Evolutionary conservation across 2,113 vertebrate genomes (phyloP).

Genomic region (Typhlomys cinereus): DNA sequence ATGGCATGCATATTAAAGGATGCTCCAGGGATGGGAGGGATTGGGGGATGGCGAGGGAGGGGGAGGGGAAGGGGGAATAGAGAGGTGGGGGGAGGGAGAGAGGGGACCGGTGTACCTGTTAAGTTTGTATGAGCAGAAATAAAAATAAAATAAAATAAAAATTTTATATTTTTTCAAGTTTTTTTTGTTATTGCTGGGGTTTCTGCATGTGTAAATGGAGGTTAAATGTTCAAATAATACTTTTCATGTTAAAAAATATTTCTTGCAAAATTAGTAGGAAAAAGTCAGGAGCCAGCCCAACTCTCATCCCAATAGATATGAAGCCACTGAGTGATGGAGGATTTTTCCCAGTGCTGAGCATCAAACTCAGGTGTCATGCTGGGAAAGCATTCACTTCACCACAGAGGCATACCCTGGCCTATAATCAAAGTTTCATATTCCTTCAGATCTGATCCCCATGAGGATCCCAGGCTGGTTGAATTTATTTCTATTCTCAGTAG

Average conservation of each 20-base stretch:
- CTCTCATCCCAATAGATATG: background rate
- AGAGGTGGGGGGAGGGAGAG: background rate
- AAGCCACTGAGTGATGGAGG: background rate
- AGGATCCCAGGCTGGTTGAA: background rate
- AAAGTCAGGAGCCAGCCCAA: background rate
- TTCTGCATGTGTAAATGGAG: too few relatives aligned
- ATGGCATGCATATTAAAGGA: too few relatives aligned
- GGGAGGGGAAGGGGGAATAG: too few relatives aligned
- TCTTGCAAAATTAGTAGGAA: background rate
- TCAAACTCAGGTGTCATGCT: background rate
- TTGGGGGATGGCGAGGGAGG: too few relatives aligned
- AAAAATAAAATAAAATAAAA: background rate
- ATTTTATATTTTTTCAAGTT: too few relatives aligned
- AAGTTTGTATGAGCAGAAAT: background rate
- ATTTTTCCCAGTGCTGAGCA: background rate
- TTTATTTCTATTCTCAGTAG: background rate
- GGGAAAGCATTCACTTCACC: background rate
- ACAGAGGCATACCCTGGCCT: background rate
- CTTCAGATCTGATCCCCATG: background rate
- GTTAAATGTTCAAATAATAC: too few relatives aligned
- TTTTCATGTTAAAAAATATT: constrained; percentile 4
- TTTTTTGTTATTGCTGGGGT: too few relatives aligned
- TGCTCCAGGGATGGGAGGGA: too few relatives aligned
- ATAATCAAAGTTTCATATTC: background rate
- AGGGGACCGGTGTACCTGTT: background rate